A percentile compares a stretch with the other conserved stretches of the same genome.
Conservation (phyloP, 2,113 vertebrate genomes). For the Mustelus asterias region DNA sequence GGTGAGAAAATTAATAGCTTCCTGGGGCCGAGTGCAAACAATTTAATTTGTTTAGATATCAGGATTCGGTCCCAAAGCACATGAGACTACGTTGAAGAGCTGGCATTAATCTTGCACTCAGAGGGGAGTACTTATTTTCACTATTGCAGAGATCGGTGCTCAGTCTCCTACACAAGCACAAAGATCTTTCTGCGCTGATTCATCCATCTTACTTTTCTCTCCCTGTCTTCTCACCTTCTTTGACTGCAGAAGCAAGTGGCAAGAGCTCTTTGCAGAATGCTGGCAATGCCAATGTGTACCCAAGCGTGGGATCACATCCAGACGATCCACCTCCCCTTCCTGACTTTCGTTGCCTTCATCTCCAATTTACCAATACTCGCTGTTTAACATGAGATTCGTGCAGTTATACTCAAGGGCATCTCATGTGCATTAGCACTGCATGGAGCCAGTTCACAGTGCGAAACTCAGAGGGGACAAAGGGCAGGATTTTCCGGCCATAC, state of each 20-base stretch:
- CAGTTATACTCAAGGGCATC: background rate
- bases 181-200: background rate
- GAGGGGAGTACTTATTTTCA: background rate
- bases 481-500: too few species aligned
- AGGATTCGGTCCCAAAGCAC: constrained; percentile 8
- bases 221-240: background rate
- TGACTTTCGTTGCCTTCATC: background rate
- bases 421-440: background rate
- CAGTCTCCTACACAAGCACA: background rate
- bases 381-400: background rate
- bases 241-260: background rate
- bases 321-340: background rate
- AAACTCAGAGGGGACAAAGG: background rate
- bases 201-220: background rate
- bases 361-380: background rate
- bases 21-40: background rate
- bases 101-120: constrained; percentile 19
- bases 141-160: background rate
- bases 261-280: background rate
- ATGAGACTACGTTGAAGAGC: background rate
- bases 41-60: constrained; percentile 11
- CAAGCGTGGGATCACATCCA: background rate
- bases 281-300: background rate
- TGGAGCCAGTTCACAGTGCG: background rate
- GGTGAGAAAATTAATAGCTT: constrained; percentile 21